Evolutionary conservation across 2,113 vertebrate genomes (phyloP).

Genomic region (Halcyon malimbica): DNA sequence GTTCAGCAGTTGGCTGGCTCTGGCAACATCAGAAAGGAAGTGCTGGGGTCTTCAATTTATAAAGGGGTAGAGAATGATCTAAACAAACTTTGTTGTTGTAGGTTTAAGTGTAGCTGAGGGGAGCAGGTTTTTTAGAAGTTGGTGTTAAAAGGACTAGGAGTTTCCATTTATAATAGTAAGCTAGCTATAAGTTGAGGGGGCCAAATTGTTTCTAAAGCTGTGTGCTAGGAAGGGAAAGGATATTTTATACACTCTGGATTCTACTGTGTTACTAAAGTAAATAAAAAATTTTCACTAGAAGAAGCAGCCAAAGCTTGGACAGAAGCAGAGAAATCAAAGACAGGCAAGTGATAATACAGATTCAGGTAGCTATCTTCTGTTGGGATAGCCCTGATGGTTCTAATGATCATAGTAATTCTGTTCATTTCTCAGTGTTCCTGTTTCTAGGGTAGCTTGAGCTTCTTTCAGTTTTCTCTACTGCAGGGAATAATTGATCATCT

Average conservation of each 20-base stretch:
- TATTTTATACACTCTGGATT: neutral
- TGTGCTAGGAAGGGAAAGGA: neutral
- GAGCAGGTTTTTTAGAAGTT: neutral
- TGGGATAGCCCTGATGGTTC: neutral
- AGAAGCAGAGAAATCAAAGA: neutral
- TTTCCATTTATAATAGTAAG: accelerated
- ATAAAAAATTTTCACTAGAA: neutral
- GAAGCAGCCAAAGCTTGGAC: neutral
- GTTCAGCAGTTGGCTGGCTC: neutral
- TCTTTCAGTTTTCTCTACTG: neutral
- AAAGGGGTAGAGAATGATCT: neutral
- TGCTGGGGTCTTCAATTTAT: neutral
- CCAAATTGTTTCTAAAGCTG: neutral
- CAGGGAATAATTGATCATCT: neutral
- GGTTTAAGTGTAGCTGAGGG: neutral
- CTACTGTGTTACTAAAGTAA: neutral
- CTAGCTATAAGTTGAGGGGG: neutral
- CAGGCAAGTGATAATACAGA: neutral
- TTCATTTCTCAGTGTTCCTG: neutral
- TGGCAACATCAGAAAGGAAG: neutral
- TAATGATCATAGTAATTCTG: neutral
- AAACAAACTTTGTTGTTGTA: neutral
- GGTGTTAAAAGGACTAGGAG: neutral
- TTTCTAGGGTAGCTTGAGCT: neutral
- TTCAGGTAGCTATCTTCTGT: neutral